A percentile compares a stretch with the other conserved stretches of the same genome.
phyloP scores from a whole-genome alignment of 2,888 invertebrate species.

The Iphiclides podalirius region DNA sequence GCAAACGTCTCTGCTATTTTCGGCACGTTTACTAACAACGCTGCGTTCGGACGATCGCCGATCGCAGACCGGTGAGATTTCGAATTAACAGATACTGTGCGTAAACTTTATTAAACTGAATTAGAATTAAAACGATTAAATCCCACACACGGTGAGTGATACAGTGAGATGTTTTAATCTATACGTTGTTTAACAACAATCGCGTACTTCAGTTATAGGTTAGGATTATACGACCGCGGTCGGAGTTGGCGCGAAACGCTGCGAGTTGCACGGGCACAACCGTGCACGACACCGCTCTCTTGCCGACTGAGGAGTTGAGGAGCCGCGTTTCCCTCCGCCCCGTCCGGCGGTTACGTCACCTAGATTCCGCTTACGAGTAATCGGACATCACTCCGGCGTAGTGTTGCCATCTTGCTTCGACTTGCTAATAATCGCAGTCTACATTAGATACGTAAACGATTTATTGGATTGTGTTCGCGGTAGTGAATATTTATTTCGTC shows the following conservation, averaged over 20 bases:
- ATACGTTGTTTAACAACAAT: neutral
- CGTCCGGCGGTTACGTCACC: neutral
- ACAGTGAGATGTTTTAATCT: neutral
- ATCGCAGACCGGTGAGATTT: neutral
- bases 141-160: too few species aligned
- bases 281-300: constrained; percentile 2
- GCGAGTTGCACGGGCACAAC: neutral
- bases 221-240: constrained; percentile 4
- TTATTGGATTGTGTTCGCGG: too few species aligned
- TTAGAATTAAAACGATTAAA: neutral
- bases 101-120: neutral
- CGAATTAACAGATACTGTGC: too few species aligned
- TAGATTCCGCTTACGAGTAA: neutral
- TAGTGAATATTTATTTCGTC: too few species aligned
- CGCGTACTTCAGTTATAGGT: neutral
- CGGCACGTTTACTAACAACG: neutral
- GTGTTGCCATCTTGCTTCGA: neutral
- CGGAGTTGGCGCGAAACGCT: constrained; percentile 10
- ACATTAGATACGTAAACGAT: too few species aligned
- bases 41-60: neutral
- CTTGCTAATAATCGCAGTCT: too few species aligned
- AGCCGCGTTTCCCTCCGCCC: neutral
- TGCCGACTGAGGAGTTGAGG: neutral
- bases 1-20: neutral
- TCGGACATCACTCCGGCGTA: neutral